Evolutionary conservation across 2,888 invertebrate genomes (phyloP).

Genomic region (Epinotia brunnichana): DNA sequence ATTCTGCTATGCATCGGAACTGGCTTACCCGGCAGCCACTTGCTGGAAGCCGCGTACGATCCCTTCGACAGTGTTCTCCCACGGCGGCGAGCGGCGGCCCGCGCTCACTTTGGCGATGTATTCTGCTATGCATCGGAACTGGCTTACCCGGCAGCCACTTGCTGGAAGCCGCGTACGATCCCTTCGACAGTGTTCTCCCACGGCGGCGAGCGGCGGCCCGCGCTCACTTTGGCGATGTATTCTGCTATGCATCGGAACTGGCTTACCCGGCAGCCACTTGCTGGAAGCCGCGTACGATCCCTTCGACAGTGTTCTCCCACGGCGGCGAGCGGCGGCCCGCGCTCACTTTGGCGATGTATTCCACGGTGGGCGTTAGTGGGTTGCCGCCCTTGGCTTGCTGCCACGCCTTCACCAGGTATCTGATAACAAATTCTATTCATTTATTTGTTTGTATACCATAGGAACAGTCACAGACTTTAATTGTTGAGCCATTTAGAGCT

Average conservation of each 20-base stretch:
- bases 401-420: constrained; percentile 92
- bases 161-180: constrained; percentile 84
- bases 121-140: too few relatives aligned
- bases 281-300: constrained; percentile 84
- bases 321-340: constrained; percentile 65
- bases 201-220: constrained; percentile 65
- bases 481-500: too few relatives aligned
- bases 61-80: too few relatives aligned
- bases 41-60: too few relatives aligned
- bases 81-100: too few relatives aligned
- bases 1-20: too few relatives aligned
- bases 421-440: too few relatives aligned
- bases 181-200: constrained; percentile 80
- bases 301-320: constrained; percentile 78
- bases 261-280: constrained; percentile 85
- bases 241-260: too few relatives aligned
- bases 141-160: constrained; percentile 85
- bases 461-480: too few relatives aligned
- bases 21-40: too few relatives aligned
- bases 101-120: too few relatives aligned
- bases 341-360: constrained; percentile 82
- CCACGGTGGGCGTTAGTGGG: constrained; percentile 87
- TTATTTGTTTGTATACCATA: too few relatives aligned
- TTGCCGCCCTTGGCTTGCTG: constrained; percentile 86
- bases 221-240: constrained; percentile 77